Evolutionary conservation across 2,888 invertebrate species (phyloP).

Genomic region (Tipula confusa): DNA sequence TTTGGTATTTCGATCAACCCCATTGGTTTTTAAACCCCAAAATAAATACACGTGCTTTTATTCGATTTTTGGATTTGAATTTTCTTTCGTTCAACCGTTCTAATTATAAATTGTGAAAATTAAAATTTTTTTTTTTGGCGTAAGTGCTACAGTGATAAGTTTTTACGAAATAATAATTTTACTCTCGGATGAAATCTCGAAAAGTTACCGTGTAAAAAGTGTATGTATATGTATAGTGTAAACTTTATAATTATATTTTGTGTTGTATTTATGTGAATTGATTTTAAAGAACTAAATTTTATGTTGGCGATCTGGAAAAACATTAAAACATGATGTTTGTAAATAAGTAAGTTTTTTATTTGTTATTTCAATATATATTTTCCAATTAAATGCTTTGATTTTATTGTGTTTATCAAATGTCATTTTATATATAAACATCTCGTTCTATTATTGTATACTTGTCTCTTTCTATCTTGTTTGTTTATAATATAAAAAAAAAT

Average conservation of each 20-base stretch:
- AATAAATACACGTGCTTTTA: constrained; percentile 31
- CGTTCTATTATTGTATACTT: not conserved
- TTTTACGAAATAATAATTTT: not conserved
- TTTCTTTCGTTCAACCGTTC: not conserved
- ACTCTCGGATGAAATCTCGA: not conserved
- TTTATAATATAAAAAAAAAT: not conserved
- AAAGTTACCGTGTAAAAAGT: not conserved
- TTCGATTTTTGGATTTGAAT: constrained; percentile 14
- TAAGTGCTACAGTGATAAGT: not conserved
- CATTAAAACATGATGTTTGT: not conserved
- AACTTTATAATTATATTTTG: not conserved
- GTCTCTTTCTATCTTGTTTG: not conserved
- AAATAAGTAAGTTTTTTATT: not conserved
- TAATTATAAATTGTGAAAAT: not conserved
- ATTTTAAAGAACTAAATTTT: not conserved
- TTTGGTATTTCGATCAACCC: constrained; percentile 34
- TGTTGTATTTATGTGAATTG: not conserved
- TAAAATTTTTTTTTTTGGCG: not conserved
- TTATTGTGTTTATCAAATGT: not conserved
- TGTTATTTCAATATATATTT: not conserved
- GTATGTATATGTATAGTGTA: no score
- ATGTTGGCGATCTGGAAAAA: not conserved
- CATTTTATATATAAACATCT: not conserved
- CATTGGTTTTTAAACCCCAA: constrained; percentile 34
- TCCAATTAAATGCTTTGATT: not conserved